A percentile compares a stretch with the other conserved stretches of the same genome.
Conservation (phyloP, 2,113 vertebrate genomes). For the Damaliscus lunatus region DNA sequence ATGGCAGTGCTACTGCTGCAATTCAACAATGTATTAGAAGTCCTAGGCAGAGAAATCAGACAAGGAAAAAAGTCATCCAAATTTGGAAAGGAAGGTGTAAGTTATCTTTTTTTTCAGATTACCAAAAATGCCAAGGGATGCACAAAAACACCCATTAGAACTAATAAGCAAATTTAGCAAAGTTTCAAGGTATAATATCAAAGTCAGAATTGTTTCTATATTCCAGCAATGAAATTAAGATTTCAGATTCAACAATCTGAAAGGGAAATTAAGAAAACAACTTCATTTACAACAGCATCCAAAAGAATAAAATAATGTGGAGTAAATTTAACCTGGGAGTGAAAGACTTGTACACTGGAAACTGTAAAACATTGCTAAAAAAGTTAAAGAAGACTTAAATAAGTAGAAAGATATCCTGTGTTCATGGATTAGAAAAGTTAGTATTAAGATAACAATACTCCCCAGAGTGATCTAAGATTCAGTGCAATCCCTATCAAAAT, state of each 20-base stretch:
- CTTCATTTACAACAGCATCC: neutral
- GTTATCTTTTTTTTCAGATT: neutral
- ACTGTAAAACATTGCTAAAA: neutral
- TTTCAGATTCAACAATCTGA: neutral
- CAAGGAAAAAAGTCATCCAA: neutral
- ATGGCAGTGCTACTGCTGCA: neutral
- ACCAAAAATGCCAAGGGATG: neutral
- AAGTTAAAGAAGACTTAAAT: neutral
- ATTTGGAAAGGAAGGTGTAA: neutral
- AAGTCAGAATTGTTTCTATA: neutral
- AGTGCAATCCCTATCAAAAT: neutral
- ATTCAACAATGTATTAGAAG: neutral
- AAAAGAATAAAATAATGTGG: neutral
- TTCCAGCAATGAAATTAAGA: neutral
- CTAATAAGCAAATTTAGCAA: neutral
- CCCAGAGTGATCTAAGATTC: neutral
- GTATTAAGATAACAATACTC: neutral
- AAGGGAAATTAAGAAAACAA: neutral
- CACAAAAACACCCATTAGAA: neutral
- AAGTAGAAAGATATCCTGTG: neutral
- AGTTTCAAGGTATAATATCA: neutral
- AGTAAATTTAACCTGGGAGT: neutral
- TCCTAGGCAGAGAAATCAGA: neutral
- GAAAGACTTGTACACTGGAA: neutral
- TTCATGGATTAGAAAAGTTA: neutral